These are phyloP conservation scores for Hippocampus abdominalis DNA, from an alignment of 2,113 vertebrate species.

Conservation along the genomic window DNA sequence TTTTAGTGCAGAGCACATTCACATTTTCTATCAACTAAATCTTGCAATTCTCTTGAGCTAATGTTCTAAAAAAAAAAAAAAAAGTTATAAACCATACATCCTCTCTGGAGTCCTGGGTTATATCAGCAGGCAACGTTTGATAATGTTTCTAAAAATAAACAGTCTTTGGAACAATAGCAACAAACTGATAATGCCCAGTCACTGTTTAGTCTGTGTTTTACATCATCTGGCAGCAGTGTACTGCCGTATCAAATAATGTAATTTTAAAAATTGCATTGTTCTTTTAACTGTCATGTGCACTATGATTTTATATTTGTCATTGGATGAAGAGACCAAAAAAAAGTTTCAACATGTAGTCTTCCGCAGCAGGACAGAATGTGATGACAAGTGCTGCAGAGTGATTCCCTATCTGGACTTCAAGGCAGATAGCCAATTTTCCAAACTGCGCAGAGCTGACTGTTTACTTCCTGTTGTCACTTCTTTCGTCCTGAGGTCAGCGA, in stretches of 20 bases:
- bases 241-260: background rate
- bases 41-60: background rate
- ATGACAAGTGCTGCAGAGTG: constrained; percentile 2
- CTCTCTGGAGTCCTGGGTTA: background rate
- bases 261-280: background rate
- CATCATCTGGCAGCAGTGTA: background rate
- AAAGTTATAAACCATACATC: background rate
- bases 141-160: constrained; percentile 1
- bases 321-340: background rate
- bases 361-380: constrained; percentile 6
- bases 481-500: constrained; percentile 45
- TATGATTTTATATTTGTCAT: background rate
- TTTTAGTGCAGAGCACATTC: background rate
- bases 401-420: constrained; percentile 27
- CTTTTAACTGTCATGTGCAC: background rate
- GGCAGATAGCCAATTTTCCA: constrained; percentile 46
- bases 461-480: constrained; percentile 38
- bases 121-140: background rate
- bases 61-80: background rate
- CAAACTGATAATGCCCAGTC: background rate
- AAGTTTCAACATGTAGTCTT: background rate
- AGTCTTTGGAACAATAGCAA: background rate
- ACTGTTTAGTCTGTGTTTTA: background rate
- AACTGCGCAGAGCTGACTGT: constrained; percentile 24
- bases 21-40: background rate